phyloP scores from a whole-genome alignment of 2,797 vertebrate genomes.

The Australoheros facetus region DNA sequence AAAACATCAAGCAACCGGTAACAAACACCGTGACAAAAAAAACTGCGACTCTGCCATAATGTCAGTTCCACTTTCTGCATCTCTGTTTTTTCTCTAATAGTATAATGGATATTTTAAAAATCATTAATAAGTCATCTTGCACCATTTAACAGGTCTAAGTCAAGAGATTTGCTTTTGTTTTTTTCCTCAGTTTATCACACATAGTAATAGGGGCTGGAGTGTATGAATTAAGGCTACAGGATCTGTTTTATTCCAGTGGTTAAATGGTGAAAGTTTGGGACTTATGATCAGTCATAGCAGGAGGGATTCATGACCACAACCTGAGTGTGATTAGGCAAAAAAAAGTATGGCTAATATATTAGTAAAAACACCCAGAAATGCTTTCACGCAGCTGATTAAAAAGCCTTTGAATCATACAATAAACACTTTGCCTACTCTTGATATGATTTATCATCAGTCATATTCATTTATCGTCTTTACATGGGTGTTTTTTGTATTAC shows the following conservation, averaged over 20 bases:
- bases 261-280: slow-evolving; percentile 73
- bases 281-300: slow-evolving; percentile 74
- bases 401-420: neutral
- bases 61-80: slow-evolving; percentile 37
- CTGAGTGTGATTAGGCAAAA: slow-evolving; percentile 67
- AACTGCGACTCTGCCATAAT: slow-evolving; percentile 23
- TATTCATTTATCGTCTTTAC: neutral
- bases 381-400: neutral
- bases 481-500: neutral
- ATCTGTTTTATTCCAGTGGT: slow-evolving; percentile 38
- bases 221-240: neutral
- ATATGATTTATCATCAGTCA: neutral
- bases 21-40: slow-evolving; percentile 31
- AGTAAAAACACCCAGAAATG: neutral
- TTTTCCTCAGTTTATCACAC: neutral
- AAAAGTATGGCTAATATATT: neutral
- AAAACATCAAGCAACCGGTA: slow-evolving; percentile 52
- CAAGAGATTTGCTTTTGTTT: neutral
- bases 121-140: slow-evolving; percentile 30
- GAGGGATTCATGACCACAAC: slow-evolving; percentile 71
- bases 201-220: neutral
- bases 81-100: slow-evolving; percentile 21
- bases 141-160: neutral
- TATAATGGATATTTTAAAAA: slow-evolving; percentile 16
- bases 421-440: neutral